phyloP scores from a whole-genome alignment of 2,797 vertebrate genomes.

The Harpagifer antarcticus region DNA sequence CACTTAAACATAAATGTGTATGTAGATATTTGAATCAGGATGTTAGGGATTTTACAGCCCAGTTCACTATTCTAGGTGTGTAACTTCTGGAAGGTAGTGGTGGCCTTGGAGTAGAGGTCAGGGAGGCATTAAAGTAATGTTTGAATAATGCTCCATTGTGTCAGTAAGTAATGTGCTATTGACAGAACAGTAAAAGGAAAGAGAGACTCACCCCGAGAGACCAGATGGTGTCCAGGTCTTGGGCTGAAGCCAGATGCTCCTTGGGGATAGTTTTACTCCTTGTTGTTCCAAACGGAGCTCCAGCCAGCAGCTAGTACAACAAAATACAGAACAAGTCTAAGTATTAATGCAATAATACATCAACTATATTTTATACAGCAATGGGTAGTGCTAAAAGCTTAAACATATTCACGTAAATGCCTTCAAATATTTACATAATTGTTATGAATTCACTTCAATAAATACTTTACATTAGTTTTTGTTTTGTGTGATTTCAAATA shows the following conservation, averaged over 20 bases:
- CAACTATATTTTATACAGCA: neutral
- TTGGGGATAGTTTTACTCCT: slow-evolving; percentile 94
- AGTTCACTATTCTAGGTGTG: neutral
- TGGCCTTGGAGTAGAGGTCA: slow-evolving; percentile 23
- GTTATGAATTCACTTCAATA: too few relatives aligned
- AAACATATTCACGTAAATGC: too few relatives aligned
- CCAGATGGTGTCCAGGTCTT: slow-evolving; percentile 99
- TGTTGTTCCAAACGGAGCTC: slow-evolving; percentile 92
- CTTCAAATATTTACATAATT: too few relatives aligned
- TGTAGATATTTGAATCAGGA: neutral
- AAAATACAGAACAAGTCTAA: slow-evolving; percentile 17
- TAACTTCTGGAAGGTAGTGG: neutral
- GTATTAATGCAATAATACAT: neutral
- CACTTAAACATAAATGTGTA: neutral
- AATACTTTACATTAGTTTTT: too few relatives aligned
- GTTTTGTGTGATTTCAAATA: too few relatives aligned
- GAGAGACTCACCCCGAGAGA: slow-evolving; percentile 92
- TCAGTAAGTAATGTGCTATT: slow-evolving; percentile 46
- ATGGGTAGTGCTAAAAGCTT: too few relatives aligned
- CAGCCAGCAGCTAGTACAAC: slow-evolving; percentile 89
- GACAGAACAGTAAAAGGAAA: slow-evolving; percentile 49
- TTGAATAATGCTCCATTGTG: slow-evolving; percentile 32
- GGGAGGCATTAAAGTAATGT: slow-evolving; percentile 31
- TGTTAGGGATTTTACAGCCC: neutral
- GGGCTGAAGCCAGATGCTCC: slow-evolving; percentile 90